These are phyloP conservation scores for Teleopsis dalmanni DNA, from an alignment of 1,140 invertebrate genomes.

Conservation along the genomic window DNA sequence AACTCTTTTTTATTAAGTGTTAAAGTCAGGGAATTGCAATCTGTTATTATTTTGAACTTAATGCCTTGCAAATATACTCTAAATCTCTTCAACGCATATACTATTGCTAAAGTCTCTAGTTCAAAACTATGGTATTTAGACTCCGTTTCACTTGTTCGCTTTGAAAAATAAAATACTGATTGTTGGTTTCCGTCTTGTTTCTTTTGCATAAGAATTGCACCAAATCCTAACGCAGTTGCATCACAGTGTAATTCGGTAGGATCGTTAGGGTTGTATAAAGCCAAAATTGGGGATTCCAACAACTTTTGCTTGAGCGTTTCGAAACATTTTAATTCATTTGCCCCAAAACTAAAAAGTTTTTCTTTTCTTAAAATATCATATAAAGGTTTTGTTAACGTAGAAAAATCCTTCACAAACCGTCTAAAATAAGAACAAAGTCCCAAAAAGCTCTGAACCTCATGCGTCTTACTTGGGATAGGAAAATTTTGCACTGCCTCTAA, in stretches of 20 bases:
- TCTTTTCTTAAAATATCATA: conserved; percentile 25
- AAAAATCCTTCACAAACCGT: conserved; percentile 23
- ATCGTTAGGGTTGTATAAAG: conserved; percentile 18
- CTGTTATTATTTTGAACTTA: conserved; percentile 45
- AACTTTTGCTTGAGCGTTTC: conserved; percentile 18
- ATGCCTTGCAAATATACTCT: conserved; percentile 46
- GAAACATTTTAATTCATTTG: conserved; percentile 18
- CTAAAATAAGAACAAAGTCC: conserved; percentile 19
- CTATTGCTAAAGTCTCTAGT: conserved; percentile 47
- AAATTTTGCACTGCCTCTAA: conserved; percentile 16
- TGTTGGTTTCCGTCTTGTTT: conserved; percentile 19
- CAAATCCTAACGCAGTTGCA: conserved; percentile 20
- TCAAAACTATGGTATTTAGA: conserved; percentile 45
- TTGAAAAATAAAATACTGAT: conserved; percentile 44
- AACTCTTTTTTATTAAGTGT: conserved; percentile 43
- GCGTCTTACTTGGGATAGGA: conserved; percentile 17
- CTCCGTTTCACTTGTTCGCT: conserved; percentile 35
- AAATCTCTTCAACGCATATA: conserved; percentile 48
- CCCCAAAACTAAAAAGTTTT: conserved; percentile 18
- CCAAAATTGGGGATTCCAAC: conserved; percentile 18
- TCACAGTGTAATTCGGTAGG: conserved; percentile 26
- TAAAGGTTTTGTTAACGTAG: conserved; percentile 21
- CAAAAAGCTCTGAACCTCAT: conserved; percentile 19
- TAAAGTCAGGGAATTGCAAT: conserved; percentile 36
- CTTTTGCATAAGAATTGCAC: conserved; percentile 21